phyloP scores from a whole-genome alignment of 1,140 invertebrate species.

The Hesperophylax magnus region DNA sequence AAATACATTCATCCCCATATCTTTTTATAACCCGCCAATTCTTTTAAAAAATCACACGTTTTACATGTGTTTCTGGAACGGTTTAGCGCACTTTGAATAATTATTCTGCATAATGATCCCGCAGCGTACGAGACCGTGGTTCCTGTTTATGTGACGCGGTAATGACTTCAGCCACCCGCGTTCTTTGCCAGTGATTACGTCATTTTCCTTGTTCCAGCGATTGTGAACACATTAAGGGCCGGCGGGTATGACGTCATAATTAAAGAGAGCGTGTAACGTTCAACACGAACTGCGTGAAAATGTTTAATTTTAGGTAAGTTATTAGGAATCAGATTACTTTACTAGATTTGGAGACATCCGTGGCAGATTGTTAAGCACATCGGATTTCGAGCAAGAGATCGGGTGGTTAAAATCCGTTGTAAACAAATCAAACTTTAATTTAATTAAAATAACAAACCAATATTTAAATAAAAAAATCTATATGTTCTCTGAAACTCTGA shows the following conservation, averaged over 20 bases:
- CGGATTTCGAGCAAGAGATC: too few species aligned
- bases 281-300: too few species aligned
- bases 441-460: too few species aligned
- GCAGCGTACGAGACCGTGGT: constrained; percentile 26
- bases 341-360: too few species aligned
- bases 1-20: constrained; percentile 17
- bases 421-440: too few species aligned
- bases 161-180: constrained; percentile 18
- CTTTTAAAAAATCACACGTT: constrained; percentile 34
- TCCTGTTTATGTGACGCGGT: constrained; percentile 46
- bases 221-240: background rate
- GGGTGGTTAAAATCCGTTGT: too few species aligned
- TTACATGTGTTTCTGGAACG: constrained; percentile 43
- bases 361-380: too few species aligned
- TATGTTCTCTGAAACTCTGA: too few species aligned
- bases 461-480: too few species aligned
- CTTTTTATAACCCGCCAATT: background rate
- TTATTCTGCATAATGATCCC: constrained; percentile 45
- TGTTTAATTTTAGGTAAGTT: too few species aligned
- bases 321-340: too few species aligned
- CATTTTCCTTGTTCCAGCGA: constrained; percentile 28
- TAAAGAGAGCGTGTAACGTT: too few species aligned
- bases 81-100: constrained; percentile 29
- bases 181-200: constrained; percentile 28
- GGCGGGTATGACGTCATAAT: background rate